These are phyloP conservation scores for Pseudomyrmex cubaensis DNA, from an alignment of 1,140 invertebrate species.

Conservation along the genomic window DNA sequence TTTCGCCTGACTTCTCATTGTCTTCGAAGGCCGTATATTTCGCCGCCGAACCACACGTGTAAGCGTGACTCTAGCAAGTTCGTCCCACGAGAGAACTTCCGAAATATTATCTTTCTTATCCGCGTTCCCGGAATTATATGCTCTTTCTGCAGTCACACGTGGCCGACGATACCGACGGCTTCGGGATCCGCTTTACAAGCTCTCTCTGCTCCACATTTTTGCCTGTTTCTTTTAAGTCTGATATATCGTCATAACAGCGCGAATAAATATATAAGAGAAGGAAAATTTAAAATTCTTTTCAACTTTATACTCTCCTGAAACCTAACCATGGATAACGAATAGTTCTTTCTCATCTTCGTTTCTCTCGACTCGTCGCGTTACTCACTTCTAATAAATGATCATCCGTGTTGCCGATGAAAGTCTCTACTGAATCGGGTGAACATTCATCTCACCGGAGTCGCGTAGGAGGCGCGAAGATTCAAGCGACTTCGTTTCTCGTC, in stretches of 20 bases:
- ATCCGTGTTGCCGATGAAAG: neutral
- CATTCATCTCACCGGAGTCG: neutral
- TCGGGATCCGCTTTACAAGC: slow-evolving; percentile 7
- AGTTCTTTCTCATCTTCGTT: neutral
- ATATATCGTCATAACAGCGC: neutral
- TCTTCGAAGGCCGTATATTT: slow-evolving; percentile 34
- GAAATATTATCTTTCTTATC: slow-evolving; percentile 20
- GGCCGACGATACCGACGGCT: neutral
- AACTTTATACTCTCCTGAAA: neutral
- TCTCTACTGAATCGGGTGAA: neutral
- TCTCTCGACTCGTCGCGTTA: slow-evolving; percentile 44
- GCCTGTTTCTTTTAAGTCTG: neutral
- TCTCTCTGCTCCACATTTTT: neutral
- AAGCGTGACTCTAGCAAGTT: slow-evolving; percentile 50
- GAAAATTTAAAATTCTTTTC: neutral
- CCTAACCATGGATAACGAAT: neutral
- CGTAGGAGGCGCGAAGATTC: slow-evolving; percentile 25
- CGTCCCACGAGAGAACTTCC: slow-evolving; percentile 57
- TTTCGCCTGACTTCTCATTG: slow-evolving; percentile 50
- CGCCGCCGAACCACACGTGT: slow-evolving; percentile 51
- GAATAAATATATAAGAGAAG: neutral
- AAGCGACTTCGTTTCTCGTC: slow-evolving; percentile 23
- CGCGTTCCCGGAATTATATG: slow-evolving; percentile 6
- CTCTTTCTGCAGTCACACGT: slow-evolving; percentile 2
- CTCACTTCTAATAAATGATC: slow-evolving; percentile 34